These are phyloP conservation scores for Hemicrepidius hirtus DNA, from an alignment of 2,888 invertebrate genomes.

Conservation along the genomic window DNA sequence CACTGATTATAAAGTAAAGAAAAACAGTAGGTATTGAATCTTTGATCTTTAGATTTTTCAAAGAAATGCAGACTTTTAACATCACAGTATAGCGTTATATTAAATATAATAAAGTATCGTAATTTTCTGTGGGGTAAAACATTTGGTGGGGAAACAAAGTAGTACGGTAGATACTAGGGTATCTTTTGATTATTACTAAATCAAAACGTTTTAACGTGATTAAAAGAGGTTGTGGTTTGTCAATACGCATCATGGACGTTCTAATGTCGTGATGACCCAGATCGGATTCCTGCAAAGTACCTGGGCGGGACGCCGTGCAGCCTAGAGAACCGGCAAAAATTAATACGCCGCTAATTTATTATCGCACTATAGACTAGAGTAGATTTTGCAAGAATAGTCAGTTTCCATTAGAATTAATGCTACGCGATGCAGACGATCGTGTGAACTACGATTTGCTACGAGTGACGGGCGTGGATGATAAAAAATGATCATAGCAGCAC, in stretches of 20 bases:
- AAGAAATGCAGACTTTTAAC: too few species aligned
- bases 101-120: too few species aligned
- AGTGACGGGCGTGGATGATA: slow-evolving; percentile 55
- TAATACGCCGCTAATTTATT: slow-evolving; percentile 62
- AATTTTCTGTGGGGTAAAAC: too few species aligned
- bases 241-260: slow-evolving; percentile 48
- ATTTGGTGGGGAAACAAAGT: background rate
- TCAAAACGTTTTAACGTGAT: background rate
- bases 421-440: slow-evolving; percentile 58
- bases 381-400: slow-evolving; percentile 59
- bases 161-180: background rate
- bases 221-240: slow-evolving; percentile 35
- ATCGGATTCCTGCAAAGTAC: slow-evolving; percentile 59
- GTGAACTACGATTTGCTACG: slow-evolving; percentile 61
- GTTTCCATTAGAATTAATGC: slow-evolving; percentile 60
- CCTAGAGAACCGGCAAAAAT: slow-evolving; percentile 60
- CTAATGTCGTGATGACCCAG: slow-evolving; percentile 63
- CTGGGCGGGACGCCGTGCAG: slow-evolving; percentile 60
- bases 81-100: too few species aligned
- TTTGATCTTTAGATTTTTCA: too few species aligned
- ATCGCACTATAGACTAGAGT: slow-evolving; percentile 56
- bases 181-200: background rate
- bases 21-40: too few species aligned
- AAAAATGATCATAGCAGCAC: slow-evolving; percentile 44
- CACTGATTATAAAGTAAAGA: too few species aligned